A percentile compares a stretch with the other conserved stretches of the same genome.
These are phyloP conservation scores for Anniella stebbinsi DNA, from an alignment of 2,797 vertebrate genomes.

Conservation along the genomic window DNA sequence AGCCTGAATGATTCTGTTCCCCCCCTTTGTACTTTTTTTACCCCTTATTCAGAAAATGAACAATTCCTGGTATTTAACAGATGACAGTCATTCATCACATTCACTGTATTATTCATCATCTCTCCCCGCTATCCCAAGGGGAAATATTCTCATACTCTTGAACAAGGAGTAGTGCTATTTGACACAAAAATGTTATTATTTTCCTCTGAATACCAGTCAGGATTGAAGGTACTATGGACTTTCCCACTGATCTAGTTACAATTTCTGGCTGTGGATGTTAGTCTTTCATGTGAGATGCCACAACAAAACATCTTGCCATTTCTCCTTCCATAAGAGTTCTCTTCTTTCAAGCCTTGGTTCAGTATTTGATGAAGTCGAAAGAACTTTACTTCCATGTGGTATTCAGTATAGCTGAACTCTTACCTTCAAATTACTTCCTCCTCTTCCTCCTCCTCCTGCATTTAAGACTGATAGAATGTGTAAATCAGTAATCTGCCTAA, in stretches of 20 bases:
- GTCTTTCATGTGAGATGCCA: not conserved
- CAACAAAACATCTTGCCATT: not conserved
- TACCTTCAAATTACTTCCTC: constrained; percentile 23
- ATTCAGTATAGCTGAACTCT: not conserved
- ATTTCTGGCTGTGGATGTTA: not conserved
- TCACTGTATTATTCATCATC: constrained; percentile 32
- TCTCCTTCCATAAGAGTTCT: not conserved
- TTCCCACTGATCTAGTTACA: constrained; percentile 10
- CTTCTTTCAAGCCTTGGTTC: constrained; percentile 31
- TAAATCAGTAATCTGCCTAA: constrained; percentile 22
- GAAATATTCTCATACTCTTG: constrained; percentile 27
- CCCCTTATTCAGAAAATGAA: constrained; percentile 46
- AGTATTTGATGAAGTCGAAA: constrained; percentile 26
- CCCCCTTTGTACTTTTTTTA: not conserved
- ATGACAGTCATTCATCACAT: constrained; percentile 35
- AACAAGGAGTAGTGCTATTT: constrained; percentile 9
- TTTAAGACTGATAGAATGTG: not conserved
- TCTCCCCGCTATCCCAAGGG: not conserved
- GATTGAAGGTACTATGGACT: constrained; percentile 27
- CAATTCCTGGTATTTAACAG: constrained; percentile 44
- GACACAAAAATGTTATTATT: constrained; percentile 8
- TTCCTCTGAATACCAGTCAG: not conserved
- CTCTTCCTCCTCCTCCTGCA: constrained; percentile 12
- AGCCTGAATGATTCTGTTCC: constrained; percentile 34
- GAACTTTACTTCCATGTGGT: not conserved